Evolutionary conservation across 2,113 vertebrate genomes (phyloP).

Genomic region (Hiodon tergisus): DNA sequence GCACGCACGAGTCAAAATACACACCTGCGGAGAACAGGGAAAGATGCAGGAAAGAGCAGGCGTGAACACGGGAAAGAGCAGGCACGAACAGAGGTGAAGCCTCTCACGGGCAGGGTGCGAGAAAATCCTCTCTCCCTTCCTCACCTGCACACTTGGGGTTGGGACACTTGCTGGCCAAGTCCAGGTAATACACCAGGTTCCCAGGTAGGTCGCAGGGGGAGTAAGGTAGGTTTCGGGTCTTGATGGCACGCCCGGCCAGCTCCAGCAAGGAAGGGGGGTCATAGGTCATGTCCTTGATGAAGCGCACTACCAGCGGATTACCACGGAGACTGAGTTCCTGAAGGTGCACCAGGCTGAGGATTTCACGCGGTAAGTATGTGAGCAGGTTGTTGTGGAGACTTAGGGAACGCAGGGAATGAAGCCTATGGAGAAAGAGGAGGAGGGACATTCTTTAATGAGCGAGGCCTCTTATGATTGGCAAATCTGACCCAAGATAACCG

Average conservation of each 20-base stretch:
- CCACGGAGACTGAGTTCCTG: conserved; percentile 94
- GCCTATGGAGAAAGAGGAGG: conserved; percentile 51
- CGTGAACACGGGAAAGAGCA: not conserved
- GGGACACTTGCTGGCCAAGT: conserved; percentile 92
- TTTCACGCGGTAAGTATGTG: conserved; percentile 92
- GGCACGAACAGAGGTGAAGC: not conserved
- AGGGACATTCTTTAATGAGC: too few species aligned
- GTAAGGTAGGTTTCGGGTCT: conserved; percentile 67
- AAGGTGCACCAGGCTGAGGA: conserved; percentile 84
- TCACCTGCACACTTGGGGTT: conserved; percentile 94
- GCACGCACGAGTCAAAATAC: conserved; percentile 95
- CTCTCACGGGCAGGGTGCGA: too few species aligned
- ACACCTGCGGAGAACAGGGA: conserved; percentile 67
- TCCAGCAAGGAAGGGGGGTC: conserved; percentile 68
- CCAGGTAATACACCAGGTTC: conserved; percentile 78
- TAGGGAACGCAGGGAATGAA: conserved; percentile 87
- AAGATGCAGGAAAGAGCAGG: not conserved
- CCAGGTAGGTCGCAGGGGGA: conserved; percentile 70
- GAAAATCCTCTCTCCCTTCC: not conserved
- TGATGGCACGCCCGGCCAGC: conserved; percentile 62
- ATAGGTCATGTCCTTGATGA: conserved; percentile 70
- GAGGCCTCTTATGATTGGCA: too few species aligned
- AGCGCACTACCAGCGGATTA: conserved; percentile 84
- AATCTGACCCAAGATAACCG: too few species aligned
- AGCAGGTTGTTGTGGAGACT: conserved; percentile 97